Conservation (phyloP, 2,797 vertebrate genomes). For the Remorina albescens region DNA sequence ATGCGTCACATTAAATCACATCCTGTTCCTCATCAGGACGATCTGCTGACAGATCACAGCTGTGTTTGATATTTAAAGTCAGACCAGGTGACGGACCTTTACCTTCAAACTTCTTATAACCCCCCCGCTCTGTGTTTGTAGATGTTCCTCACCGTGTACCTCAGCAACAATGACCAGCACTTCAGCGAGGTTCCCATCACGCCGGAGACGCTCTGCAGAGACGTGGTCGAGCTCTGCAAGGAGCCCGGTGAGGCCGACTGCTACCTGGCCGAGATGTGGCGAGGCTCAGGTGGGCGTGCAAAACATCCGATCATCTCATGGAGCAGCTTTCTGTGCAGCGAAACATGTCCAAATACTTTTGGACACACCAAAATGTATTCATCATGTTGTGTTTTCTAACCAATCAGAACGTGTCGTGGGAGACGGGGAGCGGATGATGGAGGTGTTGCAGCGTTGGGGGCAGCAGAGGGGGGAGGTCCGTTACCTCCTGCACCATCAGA, state of each 20-base stretch:
- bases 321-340: too few species aligned
- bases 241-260: constrained; percentile 92
- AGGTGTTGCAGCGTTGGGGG: constrained; percentile 90
- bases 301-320: too few species aligned
- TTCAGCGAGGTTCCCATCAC: constrained; percentile 93
- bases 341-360: not conserved
- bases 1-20: not conserved
- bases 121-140: constrained; percentile 25
- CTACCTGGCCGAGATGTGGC: constrained; percentile 91
- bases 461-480: constrained; percentile 90
- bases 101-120: too few species aligned
- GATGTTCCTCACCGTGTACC: constrained; percentile 90
- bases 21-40: constrained; percentile 7
- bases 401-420: constrained; percentile 88
- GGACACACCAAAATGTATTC: too few species aligned
- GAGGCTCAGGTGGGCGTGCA: constrained; percentile 91
- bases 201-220: constrained; percentile 91
- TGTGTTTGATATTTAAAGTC: not conserved
- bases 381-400: not conserved
- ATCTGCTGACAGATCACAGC: not conserved
- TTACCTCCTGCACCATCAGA: constrained; percentile 91
- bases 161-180: constrained; percentile 94
- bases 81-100: too few species aligned
- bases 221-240: constrained; percentile 94
- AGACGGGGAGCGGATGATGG: constrained; percentile 89